Conservation (phyloP, 2,888 invertebrate species). For the Drosophila mettleri region DNA sequence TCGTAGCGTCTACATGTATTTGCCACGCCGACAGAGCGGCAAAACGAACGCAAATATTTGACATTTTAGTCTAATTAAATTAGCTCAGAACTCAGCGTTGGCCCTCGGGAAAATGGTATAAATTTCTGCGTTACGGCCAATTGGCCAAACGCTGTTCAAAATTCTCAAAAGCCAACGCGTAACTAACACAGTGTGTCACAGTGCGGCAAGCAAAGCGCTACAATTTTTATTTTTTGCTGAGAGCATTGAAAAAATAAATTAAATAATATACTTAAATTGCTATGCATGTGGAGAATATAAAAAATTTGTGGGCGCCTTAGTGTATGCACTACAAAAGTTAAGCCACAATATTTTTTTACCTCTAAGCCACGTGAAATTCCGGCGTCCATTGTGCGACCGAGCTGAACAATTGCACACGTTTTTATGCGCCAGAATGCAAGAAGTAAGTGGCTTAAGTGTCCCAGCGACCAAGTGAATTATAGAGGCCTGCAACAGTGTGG, state of each 20-base stretch:
- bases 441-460: slow-evolving; percentile 72
- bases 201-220: slow-evolving; percentile 25
- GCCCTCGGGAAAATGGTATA: slow-evolving; percentile 73
- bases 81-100: slow-evolving; percentile 56
- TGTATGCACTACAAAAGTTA: slow-evolving; percentile 56
- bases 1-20: slow-evolving; percentile 23
- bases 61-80: slow-evolving; percentile 82
- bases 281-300: slow-evolving; percentile 5
- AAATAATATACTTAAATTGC: slow-evolving; percentile 6
- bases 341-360: slow-evolving; percentile 53
- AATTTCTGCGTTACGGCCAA: slow-evolving; percentile 58
- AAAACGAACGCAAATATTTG: slow-evolving; percentile 76
- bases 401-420: slow-evolving; percentile 74
- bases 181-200: slow-evolving; percentile 36
- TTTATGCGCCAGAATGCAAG: slow-evolving; percentile 70
- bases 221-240: slow-evolving; percentile 1
- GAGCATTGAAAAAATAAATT: neutral
- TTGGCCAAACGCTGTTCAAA: slow-evolving; percentile 49
- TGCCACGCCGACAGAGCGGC: slow-evolving; percentile 35
- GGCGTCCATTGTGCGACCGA: slow-evolving; percentile 66
- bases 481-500: slow-evolving; percentile 6
- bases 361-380: slow-evolving; percentile 71
- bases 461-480: slow-evolving; percentile 68
- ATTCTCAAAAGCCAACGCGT: slow-evolving; percentile 45
- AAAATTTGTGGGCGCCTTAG: slow-evolving; percentile 22